Conservation (phyloP, 2,113 vertebrate species). For the Microcebus griseorufus region DNA sequence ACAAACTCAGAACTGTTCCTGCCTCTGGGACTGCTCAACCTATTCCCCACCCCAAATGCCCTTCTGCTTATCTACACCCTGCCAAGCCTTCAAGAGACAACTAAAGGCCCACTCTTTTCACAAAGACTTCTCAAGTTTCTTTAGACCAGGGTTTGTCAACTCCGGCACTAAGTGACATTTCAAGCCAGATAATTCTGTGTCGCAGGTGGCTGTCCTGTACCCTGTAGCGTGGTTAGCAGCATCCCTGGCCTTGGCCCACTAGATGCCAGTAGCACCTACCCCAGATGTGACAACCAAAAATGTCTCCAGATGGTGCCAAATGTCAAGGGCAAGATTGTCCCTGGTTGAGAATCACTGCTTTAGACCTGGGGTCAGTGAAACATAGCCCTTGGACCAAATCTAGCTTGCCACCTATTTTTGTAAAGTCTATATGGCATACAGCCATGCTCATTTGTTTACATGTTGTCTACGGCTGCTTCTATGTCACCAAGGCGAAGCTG, state of each 20-base stretch:
- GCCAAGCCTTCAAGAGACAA: background rate
- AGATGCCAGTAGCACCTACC: background rate
- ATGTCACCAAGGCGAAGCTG: background rate
- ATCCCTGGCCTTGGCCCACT: background rate
- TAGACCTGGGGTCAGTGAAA: background rate
- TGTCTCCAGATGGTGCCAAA: background rate
- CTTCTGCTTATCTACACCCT: background rate
- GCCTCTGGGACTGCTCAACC: background rate
- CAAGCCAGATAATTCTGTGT: background rate
- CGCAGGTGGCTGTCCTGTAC: background rate
- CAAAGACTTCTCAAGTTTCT: conserved; percentile 5
- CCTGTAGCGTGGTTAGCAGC: background rate
- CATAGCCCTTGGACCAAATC: background rate
- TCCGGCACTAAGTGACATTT: background rate
- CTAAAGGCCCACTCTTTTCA: background rate
- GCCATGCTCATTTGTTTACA: background rate
- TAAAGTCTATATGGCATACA: background rate
- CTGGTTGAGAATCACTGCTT: background rate
- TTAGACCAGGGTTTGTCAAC: background rate
- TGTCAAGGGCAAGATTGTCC: background rate
- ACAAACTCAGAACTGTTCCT: background rate
- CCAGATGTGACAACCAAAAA: background rate
- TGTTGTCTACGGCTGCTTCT: background rate
- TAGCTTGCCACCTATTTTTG: background rate
- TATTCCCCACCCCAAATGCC: background rate